Percentiles rank a stretch among this genome's conserved stretches.
These are phyloP conservation scores for Rousettus leschenaultii DNA, from an alignment of 2,113 vertebrate species.

Conservation along the genomic window DNA sequence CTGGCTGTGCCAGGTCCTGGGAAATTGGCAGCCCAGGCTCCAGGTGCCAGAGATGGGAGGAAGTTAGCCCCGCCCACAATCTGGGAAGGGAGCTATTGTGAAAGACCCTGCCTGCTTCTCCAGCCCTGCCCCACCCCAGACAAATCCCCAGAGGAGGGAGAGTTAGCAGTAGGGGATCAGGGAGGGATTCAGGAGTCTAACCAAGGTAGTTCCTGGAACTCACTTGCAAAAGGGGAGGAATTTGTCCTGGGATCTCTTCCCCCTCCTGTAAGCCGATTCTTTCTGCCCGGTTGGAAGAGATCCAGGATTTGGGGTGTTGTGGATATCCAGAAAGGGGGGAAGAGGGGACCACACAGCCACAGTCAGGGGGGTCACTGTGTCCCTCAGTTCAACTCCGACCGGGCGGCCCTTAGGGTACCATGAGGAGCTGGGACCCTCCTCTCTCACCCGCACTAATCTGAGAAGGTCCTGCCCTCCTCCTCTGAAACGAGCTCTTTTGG, in stretches of 20 bases:
- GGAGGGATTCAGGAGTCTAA: slow-evolving; percentile 54
- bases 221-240: slow-evolving; percentile 49
- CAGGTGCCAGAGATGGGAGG: slow-evolving; percentile 38
- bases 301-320: neutral
- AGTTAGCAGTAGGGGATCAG: slow-evolving; percentile 20
- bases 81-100: slow-evolving; percentile 17
- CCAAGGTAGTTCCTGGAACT: slow-evolving; percentile 49
- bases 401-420: neutral
- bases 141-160: neutral
- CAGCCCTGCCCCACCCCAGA: neutral
- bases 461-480: neutral
- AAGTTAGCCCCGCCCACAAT: neutral
- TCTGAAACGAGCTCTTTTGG: neutral
- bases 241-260: slow-evolving; percentile 46
- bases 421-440: neutral
- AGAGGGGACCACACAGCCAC: neutral
- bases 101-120: slow-evolving; percentile 29
- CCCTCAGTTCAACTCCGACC: neutral
- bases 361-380: neutral
- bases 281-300: neutral
- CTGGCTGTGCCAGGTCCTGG: neutral
- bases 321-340: neutral
- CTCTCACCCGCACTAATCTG: neutral
- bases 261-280: neutral
- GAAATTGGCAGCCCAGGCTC: neutral